Evolutionary conservation across 2,888 invertebrate genomes (phyloP), one percentile per base, ranked within the genome.

Genomic region (Poecilobothrus nobilitatus): DNA sequence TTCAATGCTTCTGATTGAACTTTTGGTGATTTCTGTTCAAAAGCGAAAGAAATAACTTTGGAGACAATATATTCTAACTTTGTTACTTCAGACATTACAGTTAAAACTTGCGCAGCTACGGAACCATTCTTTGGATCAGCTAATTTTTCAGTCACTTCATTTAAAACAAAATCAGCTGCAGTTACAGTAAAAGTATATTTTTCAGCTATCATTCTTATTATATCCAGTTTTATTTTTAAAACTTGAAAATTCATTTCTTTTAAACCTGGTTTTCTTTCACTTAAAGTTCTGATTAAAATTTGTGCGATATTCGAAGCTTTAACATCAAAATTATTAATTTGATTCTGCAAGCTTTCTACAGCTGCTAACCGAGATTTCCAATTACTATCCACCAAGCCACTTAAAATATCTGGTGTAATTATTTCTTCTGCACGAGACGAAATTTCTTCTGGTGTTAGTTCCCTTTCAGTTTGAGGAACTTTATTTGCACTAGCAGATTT

Each of bases 171-270:
- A 75, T 91, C 89, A 10, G 91, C 89, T 6, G 91, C 89, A 0
- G 87, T 88, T 84, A 86, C 85, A 1, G 91, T 88, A 72, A 92
- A 85, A 0, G 88, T 84, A 75, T 88, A 88, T 76, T 89, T 90
- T 78, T 92, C 91, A 0, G 92, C 91, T 33, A 95, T 84, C 73
- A 87, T 86, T 73, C 90, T 90, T 69, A 95, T 86, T 15, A 90
- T 86, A 74, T 95, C 95, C 20, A 96, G 80, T 73, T 91, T 88
- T 0, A 89, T 84, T 78, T 94, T 95, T 67, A 95, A 81, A 18
- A 94, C 95, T 84, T 95, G 95, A 72, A 95, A 93, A 79, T 96
- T 95, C 70, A 91, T 95, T 76, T 96, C 96, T 70, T 82, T 89
- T 0, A 90, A 80, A 0, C 96, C 96, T 0, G 95, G 95, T 77